Percentiles rank a stretch among this genome's conserved stretches.
These are phyloP conservation scores for Phalacrocorax pelagicus DNA, from an alignment of 2,113 vertebrate species.

Conservation along the genomic window DNA sequence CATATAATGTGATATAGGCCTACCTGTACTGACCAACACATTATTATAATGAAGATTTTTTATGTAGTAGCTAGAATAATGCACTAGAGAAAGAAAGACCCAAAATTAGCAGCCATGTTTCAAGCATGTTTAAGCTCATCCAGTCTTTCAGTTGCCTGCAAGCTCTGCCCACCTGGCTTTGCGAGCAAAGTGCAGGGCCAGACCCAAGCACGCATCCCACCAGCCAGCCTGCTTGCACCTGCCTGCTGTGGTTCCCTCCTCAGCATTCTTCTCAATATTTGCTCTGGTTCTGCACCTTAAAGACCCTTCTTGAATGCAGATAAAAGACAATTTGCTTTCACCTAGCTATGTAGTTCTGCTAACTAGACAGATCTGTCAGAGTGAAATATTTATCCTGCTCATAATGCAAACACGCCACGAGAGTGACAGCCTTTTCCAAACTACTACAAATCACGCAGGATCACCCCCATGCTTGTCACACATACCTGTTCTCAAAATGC, in stretches of 20 bases:
- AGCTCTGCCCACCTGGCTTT: background rate
- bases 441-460: background rate
- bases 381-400: conserved; percentile 24
- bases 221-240: background rate
- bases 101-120: background rate
- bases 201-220: background rate
- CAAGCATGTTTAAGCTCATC: background rate
- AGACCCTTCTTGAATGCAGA: background rate
- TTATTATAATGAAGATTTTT: background rate
- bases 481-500: background rate
- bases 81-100: background rate
- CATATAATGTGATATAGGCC: fast-evolving
- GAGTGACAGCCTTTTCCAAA: conserved; percentile 22
- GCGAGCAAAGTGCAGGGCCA: fast-evolving
- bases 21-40: fast-evolving
- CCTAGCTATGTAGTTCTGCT: background rate
- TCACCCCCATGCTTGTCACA: conserved; percentile 8
- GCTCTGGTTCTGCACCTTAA: background rate
- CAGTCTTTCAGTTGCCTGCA: background rate
- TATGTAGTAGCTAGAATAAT: background rate
- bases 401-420: background rate
- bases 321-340: background rate
- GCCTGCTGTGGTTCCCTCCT: background rate
- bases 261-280: background rate
- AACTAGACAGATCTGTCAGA: background rate